Conservation (phyloP, 2,888 invertebrate species). For the Syritta pipiens region DNA sequence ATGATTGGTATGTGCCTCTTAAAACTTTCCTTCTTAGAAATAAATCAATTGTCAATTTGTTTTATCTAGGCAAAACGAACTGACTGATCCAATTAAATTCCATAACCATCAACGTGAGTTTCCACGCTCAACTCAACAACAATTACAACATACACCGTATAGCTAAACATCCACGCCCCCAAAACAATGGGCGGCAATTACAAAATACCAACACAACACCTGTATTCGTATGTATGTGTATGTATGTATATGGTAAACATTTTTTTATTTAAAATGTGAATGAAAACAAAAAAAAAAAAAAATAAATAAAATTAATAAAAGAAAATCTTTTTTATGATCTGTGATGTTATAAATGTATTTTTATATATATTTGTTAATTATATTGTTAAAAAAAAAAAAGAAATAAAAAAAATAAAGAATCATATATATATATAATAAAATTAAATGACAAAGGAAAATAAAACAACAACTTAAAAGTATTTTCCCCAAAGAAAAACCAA, state of each 20-base stretch:
- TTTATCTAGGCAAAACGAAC: slow-evolving; percentile 39
- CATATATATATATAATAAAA: slow-evolving; percentile 69
- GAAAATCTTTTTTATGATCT: slow-evolving; percentile 72
- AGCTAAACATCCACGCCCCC: background rate
- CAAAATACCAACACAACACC: slow-evolving; percentile 13
- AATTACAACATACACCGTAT: slow-evolving; percentile 26
- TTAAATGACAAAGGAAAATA: slow-evolving; percentile 55
- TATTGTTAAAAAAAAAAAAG: slow-evolving; percentile 72
- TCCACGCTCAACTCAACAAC: slow-evolving; percentile 50
- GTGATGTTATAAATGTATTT: slow-evolving; percentile 74
- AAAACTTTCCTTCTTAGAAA: too few species aligned
- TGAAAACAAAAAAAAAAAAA: slow-evolving; percentile 44
- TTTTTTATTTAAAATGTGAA: slow-evolving; percentile 70
- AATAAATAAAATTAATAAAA: slow-evolving; percentile 63
- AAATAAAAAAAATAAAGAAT: too few species aligned
- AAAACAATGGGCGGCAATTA: slow-evolving; percentile 9
- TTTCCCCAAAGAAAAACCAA: slow-evolving; percentile 53
- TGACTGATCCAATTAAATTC: slow-evolving; percentile 31
- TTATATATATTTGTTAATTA: slow-evolving; percentile 74
- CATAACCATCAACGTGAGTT: slow-evolving; percentile 39
- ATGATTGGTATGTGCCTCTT: too few species aligned
- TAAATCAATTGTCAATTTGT: background rate
- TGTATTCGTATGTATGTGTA: slow-evolving; percentile 15
- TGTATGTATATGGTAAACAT: slow-evolving; percentile 26
- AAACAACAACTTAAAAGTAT: slow-evolving; percentile 52